Evolutionary conservation across 2,888 invertebrate species (phyloP).

Genomic region (Diaphora mendica): DNA sequence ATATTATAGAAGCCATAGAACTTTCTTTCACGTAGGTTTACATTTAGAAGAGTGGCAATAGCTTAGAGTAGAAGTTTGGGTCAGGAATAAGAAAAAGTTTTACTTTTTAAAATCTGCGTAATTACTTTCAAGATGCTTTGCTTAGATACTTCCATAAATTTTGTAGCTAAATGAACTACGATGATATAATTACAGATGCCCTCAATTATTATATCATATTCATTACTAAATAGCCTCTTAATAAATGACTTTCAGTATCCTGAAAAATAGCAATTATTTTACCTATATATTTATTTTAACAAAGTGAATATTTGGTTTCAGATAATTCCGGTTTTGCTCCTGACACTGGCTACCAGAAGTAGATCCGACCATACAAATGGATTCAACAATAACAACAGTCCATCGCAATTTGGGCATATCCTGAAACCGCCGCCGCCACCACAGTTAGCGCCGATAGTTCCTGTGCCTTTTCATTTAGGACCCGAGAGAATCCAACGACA

Average conservation of each 20-base stretch:
- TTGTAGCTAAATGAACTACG: not conserved
- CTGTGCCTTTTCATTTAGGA: constrained; percentile 77
- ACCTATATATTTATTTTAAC: not conserved
- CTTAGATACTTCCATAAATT: not conserved
- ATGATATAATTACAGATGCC: not conserved
- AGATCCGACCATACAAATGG: constrained; percentile 66
- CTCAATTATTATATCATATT: not conserved
- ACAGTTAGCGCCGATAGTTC: constrained; percentile 65
- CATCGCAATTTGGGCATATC: constrained; percentile 72
- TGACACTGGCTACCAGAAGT: constrained; percentile 64
- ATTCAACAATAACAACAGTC: constrained; percentile 63
- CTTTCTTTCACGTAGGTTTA: not conserved
- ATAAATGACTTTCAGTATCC: not conserved
- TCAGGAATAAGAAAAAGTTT: too few species aligned
- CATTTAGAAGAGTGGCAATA: too few species aligned
- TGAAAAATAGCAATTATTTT: not conserved
- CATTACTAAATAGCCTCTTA: not conserved
- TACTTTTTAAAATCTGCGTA: too few species aligned
- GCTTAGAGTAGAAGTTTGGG: too few species aligned
- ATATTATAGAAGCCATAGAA: not conserved
- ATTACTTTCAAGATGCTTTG: too few species aligned
- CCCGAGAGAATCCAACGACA: constrained; percentile 70
- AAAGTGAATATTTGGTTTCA: constrained; percentile 58
- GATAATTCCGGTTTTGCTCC: constrained; percentile 71
- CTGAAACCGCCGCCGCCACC: constrained; percentile 81